Conservation (phyloP, 2,888 invertebrate species). For the Brachycybe producta region DNA sequence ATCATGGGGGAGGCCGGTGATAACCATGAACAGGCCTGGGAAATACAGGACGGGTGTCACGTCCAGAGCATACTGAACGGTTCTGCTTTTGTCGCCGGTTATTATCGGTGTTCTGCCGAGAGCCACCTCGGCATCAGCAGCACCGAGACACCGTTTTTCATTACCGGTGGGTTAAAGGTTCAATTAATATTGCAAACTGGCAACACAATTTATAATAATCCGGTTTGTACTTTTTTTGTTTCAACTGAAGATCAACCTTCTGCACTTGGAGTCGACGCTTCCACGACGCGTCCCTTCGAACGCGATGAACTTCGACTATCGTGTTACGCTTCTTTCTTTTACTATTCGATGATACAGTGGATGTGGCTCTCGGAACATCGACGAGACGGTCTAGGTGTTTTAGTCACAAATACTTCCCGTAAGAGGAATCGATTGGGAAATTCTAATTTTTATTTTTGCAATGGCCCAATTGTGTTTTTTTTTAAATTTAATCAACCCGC, state of each 20-base stretch:
- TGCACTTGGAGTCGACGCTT: neutral
- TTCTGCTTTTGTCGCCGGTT: neutral
- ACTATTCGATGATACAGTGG: constrained; percentile 8
- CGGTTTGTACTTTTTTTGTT: neutral
- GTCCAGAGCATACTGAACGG: neutral
- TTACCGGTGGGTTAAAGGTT: neutral
- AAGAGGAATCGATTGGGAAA: no score
- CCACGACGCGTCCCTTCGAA: neutral
- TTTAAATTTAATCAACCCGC: no score
- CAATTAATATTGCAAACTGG: neutral
- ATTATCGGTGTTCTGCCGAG: neutral
- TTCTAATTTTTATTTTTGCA: no score
- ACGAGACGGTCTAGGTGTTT: no score
- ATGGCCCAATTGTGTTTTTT: no score
- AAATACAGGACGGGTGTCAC: constrained; percentile 7
- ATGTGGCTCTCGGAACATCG: no score
- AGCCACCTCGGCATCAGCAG: neutral
- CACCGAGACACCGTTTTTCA: neutral
- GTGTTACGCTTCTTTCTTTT: constrained; percentile 8
- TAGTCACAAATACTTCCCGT: no score
- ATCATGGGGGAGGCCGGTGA: neutral
- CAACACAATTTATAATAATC: neutral
- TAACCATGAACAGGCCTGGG: neutral
- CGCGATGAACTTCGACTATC: neutral
- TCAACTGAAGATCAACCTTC: neutral